phyloP scores from a whole-genome alignment of 2,797 vertebrate genomes.

The Catamblyrhynchus diadema region DNA sequence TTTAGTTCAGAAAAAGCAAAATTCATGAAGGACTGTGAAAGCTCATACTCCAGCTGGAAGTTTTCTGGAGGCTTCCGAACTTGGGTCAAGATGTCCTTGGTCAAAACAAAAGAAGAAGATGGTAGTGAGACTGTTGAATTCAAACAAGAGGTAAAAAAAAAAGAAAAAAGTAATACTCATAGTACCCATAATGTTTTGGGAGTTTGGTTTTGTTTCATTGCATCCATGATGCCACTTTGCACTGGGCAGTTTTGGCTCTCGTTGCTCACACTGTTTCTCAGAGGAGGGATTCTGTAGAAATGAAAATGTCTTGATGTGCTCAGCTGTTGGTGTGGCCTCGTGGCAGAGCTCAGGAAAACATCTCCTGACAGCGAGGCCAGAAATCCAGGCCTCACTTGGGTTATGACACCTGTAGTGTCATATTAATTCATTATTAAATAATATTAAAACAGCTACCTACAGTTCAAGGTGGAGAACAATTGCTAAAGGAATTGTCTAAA shows the following conservation, averaged over 20 bases:
- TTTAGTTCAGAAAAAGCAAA: slow-evolving; percentile 80
- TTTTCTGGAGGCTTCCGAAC: slow-evolving; percentile 98
- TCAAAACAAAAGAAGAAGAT: slow-evolving; percentile 87
- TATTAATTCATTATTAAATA: too few relatives aligned
- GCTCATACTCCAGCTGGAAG: slow-evolving; percentile 94
- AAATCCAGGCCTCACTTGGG: not conserved
- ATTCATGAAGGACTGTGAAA: slow-evolving; percentile 94
- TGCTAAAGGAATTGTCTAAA: too few relatives aligned
- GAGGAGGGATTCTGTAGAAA: not conserved
- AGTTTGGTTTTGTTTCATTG: not conserved
- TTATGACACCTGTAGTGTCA: not conserved
- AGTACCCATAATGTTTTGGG: not conserved
- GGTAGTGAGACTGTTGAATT: slow-evolving; percentile 86
- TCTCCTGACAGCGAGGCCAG: not conserved
- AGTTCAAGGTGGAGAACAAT: too few relatives aligned
- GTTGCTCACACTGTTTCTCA: not conserved
- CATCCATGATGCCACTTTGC: not conserved
- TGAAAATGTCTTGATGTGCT: not conserved
- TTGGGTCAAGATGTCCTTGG: slow-evolving; percentile 98
- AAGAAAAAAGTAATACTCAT: not conserved
- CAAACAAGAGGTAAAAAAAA: slow-evolving; percentile 87
- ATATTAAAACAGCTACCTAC: too few relatives aligned
- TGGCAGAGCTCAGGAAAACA: not conserved
- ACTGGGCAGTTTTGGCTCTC: not conserved
- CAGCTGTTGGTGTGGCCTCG: not conserved